These are phyloP conservation scores for Enteromius mattozi DNA, from an alignment of 2,797 vertebrate species.

Conservation along the genomic window DNA sequence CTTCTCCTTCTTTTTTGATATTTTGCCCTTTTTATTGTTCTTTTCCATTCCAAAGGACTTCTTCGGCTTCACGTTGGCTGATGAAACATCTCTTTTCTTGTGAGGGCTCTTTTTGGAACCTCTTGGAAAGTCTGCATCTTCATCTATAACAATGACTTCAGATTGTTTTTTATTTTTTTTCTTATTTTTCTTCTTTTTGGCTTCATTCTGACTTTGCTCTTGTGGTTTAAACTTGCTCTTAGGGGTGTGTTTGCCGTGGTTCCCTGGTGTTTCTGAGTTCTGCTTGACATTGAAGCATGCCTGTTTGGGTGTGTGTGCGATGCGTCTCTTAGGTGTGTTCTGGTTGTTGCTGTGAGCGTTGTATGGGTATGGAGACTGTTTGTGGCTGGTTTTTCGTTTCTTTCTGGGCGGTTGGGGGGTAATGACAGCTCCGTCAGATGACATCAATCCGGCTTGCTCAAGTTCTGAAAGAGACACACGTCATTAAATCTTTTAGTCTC, in stretches of 20 bases:
- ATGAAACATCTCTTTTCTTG: not conserved
- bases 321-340: slow-evolving; percentile 40
- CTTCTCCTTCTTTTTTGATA: slow-evolving; percentile 25
- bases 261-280: slow-evolving; percentile 38
- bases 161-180: not conserved
- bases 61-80: not conserved
- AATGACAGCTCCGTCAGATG: not conserved
- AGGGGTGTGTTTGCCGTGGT: slow-evolving; percentile 23
- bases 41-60: slow-evolving; percentile 39
- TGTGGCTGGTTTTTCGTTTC: slow-evolving; percentile 67
- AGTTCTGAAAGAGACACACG: slow-evolving; percentile 66
- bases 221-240: slow-evolving; percentile 51
- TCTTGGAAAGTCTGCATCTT: slow-evolving; percentile 72
- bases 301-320: slow-evolving; percentile 57
- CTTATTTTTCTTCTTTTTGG: slow-evolving; percentile 22
- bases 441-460: slow-evolving; percentile 56
- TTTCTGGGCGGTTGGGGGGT: slow-evolving; percentile 68
- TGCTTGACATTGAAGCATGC: slow-evolving; percentile 14
- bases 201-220: slow-evolving; percentile 41
- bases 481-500: not conserved
- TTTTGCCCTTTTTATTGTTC: slow-evolving; percentile 17
- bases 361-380: not conserved
- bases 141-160: slow-evolving; percentile 34
- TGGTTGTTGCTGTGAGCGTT: slow-evolving; percentile 39
- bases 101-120: slow-evolving; percentile 46